phyloP scores from a whole-genome alignment of 1,140 invertebrate genomes.

The Branchinecta lindahli region DNA sequence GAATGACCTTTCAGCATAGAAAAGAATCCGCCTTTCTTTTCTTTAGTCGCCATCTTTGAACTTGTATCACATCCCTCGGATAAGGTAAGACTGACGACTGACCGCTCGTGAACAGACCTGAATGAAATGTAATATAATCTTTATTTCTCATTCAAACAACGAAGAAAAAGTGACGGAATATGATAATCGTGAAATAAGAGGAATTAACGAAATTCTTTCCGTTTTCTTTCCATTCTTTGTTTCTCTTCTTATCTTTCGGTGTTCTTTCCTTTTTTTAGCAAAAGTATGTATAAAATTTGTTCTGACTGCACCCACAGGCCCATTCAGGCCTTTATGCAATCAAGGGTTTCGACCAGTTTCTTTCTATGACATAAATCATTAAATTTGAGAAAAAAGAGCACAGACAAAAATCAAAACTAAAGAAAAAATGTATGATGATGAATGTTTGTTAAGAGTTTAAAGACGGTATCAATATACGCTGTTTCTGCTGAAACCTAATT shows the following conservation, averaged over 20 bases:
- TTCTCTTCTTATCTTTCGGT: neutral
- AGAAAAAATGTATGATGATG: too few species aligned
- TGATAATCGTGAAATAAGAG: neutral
- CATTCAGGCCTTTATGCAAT: too few species aligned
- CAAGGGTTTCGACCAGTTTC: too few species aligned
- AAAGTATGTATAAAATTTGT: too few species aligned
- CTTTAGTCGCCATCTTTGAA: constrained; percentile 1
- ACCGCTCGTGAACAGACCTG: neutral
- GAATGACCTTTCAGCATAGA: constrained; percentile 9
- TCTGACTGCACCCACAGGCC: too few species aligned
- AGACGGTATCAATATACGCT: too few species aligned
- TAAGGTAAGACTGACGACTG: neutral
- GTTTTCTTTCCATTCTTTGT: neutral
- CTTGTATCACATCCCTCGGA: neutral
- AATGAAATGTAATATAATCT: neutral
- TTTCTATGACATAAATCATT: too few species aligned
- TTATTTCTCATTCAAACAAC: neutral
- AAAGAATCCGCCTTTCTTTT: constrained; percentile 2
- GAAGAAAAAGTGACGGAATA: neutral
- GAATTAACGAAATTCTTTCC: neutral
- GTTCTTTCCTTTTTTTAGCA: too few species aligned
- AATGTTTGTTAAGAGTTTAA: too few species aligned
- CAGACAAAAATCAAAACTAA: too few species aligned
- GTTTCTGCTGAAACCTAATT: too few species aligned
- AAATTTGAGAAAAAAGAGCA: too few species aligned